These are phyloP conservation scores for Sebastes aleutianus DNA, from an alignment of 2,797 vertebrate species.

Conservation along the genomic window DNA sequence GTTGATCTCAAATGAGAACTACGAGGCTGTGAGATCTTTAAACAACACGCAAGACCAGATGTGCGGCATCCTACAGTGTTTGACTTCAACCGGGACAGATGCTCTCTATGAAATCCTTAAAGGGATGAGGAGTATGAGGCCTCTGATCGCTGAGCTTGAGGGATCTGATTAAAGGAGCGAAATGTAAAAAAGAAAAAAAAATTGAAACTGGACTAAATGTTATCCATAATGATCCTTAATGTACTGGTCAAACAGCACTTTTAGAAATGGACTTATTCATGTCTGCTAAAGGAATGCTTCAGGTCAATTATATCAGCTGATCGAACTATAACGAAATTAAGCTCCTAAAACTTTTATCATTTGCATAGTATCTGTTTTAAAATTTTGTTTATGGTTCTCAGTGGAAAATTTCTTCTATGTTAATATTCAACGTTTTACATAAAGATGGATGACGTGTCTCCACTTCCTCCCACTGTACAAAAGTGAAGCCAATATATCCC, in stretches of 20 bases:
- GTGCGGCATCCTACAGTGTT: not conserved
- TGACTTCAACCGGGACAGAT: not conserved
- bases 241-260: not conserved
- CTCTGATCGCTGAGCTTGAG: not conserved
- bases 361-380: not conserved
- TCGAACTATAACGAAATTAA: not conserved
- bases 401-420: not conserved
- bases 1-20: not conserved
- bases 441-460: too few species aligned
- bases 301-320: not conserved
- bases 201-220: not conserved
- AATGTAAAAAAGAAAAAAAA: not conserved
- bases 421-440: too few species aligned
- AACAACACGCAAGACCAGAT: not conserved
- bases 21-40: not conserved
- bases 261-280: not conserved
- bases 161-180: not conserved
- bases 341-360: not conserved
- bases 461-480: too few species aligned
- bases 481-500: too few species aligned
- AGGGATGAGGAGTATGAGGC: not conserved
- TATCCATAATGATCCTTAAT: too few species aligned
- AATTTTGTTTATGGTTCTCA: not conserved
- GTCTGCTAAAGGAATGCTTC: not conserved
- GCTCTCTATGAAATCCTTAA: slow-evolving; percentile 2